Base-by-base conservation (phyloP, 1,140 invertebrate species). In the Drosophila cardini region DNA sequence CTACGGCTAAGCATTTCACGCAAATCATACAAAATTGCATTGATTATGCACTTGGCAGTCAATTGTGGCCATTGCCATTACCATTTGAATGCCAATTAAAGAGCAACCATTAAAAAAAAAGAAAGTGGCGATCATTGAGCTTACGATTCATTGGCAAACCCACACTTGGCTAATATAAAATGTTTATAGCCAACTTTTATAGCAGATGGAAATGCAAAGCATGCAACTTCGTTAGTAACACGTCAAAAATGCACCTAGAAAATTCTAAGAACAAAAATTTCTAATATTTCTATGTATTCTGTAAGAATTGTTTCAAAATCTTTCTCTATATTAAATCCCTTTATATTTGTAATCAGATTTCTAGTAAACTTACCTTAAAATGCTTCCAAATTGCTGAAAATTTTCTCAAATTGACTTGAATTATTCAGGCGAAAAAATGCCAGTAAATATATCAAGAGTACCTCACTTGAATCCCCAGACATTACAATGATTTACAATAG, bases 11-110 rank as follows among this genome's bases (percentile, higher is more conserved):
- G 32, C 40, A 36, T 16, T 45, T 15, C 18, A 42, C 56, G 70
- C 65, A 75, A 86, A 81, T 86, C 82, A 85, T 87, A 62, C 70
- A 75, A 76, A 85, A 78, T 85, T 87, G 83, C 78, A 87, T 87
- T 85, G 82, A 82, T 85, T 85, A 82, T 82, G 82, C 78, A 76
- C 83, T 87, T 87, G 83, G 75, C 83, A 85, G 83, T 85, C 82
- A 82, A 85, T 85, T 85, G 82, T 82, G 67, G 60, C 43, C 43
- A 72, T 86, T 61, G 62, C 62, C 45, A 67, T 72, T 68, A 38
- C 55, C 45, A 53, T 85, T 85, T 76, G 60, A 64, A 67, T 77
- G 82, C 58, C 65, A 64, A 65, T 79, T 76, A 63, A 73, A 75
- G 69, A 70, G 50, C 55, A 64, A n/a, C 65, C 75, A 82, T 86